phyloP scores from a whole-genome alignment of 53 echinoderm and acorn worm genomes.

The Glandiceps talaboti region DNA sequence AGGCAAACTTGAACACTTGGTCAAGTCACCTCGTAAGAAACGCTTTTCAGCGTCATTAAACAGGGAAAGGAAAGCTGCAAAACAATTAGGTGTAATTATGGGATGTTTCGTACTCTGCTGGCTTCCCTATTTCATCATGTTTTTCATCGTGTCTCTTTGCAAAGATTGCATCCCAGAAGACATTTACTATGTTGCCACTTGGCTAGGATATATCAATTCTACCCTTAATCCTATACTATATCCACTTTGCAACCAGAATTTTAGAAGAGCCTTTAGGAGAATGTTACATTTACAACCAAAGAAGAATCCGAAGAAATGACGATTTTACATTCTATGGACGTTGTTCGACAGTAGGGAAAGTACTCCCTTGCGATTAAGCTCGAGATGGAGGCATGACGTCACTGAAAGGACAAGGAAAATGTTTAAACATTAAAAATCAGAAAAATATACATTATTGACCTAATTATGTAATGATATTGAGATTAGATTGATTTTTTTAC shows the following conservation, averaged over 20 bases:
- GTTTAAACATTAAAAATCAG: too few species aligned
- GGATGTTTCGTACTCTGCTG: conserved; percentile 91
- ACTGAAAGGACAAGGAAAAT: too few species aligned
- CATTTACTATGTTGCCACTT: conserved; percentile 62
- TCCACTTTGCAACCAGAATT: conserved; percentile 86
- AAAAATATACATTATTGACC: too few species aligned
- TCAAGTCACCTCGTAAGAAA: conserved; percentile 1
- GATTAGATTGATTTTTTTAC: too few species aligned
- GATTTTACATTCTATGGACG: neutral
- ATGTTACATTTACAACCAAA: conserved; percentile 29
- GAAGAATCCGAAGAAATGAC: neutral
- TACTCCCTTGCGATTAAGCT: too few species aligned
- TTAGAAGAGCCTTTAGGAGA: conserved; percentile 75
- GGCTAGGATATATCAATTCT: conserved; percentile 92
- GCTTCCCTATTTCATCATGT: conserved; percentile 82
- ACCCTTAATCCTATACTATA: conserved; percentile 89
- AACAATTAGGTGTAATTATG: conserved; percentile 83
- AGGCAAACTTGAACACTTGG: neutral
- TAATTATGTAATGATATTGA: too few species aligned
- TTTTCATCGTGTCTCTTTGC: conserved; percentile 77
- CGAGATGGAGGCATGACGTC: too few species aligned
- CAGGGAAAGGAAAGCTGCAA: conserved; percentile 82
- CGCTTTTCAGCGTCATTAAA: conserved; percentile 51
- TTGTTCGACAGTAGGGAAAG: neutral
- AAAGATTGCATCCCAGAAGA: conserved; percentile 38